A percentile compares a stretch with the other conserved stretches of the same genome.
These are phyloP conservation scores for Drosophila incognita DNA, from an alignment of 2,888 invertebrate genomes.

Conservation along the genomic window DNA sequence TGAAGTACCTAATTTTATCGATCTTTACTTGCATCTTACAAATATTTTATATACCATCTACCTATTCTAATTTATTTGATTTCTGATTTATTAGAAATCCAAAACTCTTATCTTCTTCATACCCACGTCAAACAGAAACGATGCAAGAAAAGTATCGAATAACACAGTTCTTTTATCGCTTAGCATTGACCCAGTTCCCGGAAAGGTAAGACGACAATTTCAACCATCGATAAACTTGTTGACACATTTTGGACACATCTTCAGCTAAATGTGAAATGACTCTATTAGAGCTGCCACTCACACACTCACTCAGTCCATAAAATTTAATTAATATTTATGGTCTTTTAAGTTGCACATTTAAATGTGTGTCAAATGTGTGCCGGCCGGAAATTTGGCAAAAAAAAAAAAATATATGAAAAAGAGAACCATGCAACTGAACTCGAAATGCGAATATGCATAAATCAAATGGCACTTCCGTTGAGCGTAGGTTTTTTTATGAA, in stretches of 20 bases:
- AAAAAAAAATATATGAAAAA: constrained; percentile 5
- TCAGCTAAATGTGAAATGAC: constrained; percentile 40
- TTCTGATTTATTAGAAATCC: constrained; percentile 2
- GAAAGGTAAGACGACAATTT: constrained; percentile 59
- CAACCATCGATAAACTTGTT: constrained; percentile 37
- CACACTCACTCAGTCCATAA: not conserved
- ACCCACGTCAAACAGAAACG: constrained; percentile 44
- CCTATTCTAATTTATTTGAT: not conserved
- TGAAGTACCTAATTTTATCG: not conserved
- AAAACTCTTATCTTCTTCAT: constrained; percentile 1
- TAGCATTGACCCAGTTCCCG: constrained; percentile 74
- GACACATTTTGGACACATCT: constrained; percentile 38
- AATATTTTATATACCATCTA: not conserved
- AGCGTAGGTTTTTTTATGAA: constrained; percentile 50
- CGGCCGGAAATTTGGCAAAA: constrained; percentile 70
- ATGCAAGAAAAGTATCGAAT: constrained; percentile 47
- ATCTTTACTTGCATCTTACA: not conserved
- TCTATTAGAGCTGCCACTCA: constrained; percentile 42
- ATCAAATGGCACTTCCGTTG: constrained; percentile 74
- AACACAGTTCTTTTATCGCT: constrained; percentile 43
- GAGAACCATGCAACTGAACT: constrained; percentile 43
- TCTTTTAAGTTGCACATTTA: constrained; percentile 51
- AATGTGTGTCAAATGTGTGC: constrained; percentile 69
- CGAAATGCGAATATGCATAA: constrained; percentile 71
- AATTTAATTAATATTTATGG: constrained; percentile 63